phyloP scores from a whole-genome alignment of 1,140 invertebrate genomes.

The Leptestheria dahalacensis region DNA sequence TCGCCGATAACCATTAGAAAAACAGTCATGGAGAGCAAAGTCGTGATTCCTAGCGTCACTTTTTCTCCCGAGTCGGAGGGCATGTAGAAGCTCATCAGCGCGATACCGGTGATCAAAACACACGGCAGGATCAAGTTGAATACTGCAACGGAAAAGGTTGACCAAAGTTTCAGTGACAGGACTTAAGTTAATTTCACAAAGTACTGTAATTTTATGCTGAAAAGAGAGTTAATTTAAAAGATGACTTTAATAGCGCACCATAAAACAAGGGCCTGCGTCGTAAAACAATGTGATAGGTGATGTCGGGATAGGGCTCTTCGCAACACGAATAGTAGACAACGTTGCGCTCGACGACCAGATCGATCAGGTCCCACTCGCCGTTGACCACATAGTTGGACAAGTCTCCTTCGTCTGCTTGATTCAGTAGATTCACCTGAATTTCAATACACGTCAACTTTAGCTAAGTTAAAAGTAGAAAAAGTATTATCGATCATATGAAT shows the following conservation, averaged over 20 bases:
- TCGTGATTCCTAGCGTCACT: slow-evolving; percentile 39
- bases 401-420: slow-evolving; percentile 26
- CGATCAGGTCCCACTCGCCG: slow-evolving; percentile 42
- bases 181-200: no score
- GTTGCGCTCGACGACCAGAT: slow-evolving; percentile 30
- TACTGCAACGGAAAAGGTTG: slow-evolving; percentile 25
- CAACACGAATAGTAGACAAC: slow-evolving; percentile 36
- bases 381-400: slow-evolving; percentile 34
- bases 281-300: slow-evolving; percentile 34
- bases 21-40: slow-evolving; percentile 44
- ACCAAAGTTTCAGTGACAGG: no score
- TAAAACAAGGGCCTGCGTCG: slow-evolving; percentile 41
- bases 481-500: background rate
- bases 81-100: slow-evolving; percentile 40
- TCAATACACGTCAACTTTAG: background rate
- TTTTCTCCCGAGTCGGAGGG: slow-evolving; percentile 39
- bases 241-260: slow-evolving; percentile 23
- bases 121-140: slow-evolving; percentile 43
- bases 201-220: no score
- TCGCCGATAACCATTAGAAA: slow-evolving; percentile 47
- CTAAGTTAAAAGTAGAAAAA: background rate
- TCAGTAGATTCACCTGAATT: slow-evolving; percentile 24
- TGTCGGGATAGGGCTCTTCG: slow-evolving; percentile 39
- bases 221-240: background rate
- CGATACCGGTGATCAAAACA: slow-evolving; percentile 38